Evolutionary conservation across 1,140 invertebrate species (phyloP).

Genomic region (Scaptomyza montana): DNA sequence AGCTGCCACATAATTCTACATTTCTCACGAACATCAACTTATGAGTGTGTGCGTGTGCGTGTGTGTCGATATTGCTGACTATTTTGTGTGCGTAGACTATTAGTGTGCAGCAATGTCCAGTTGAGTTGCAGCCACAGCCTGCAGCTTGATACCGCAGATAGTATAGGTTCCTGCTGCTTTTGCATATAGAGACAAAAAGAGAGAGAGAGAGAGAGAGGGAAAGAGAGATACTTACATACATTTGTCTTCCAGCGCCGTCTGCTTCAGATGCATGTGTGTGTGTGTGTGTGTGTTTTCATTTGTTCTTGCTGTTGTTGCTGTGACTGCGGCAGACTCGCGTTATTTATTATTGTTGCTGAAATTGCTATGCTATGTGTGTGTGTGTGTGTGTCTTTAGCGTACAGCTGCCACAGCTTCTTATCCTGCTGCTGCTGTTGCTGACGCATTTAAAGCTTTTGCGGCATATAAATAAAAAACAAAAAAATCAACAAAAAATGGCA

Average conservation of each 20-base stretch:
- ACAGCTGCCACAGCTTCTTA: conserved; percentile 22
- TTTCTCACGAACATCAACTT: conserved; percentile 16
- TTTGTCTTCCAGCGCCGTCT: conserved; percentile 41
- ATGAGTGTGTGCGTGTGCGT: not conserved
- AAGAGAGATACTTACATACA: conserved; percentile 19
- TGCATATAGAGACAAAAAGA: not conserved
- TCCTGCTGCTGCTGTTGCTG: conserved; percentile 59
- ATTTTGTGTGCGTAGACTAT: conserved; percentile 24
- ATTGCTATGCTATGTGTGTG: conserved; percentile 72
- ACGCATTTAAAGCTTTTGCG: conserved; percentile 80
- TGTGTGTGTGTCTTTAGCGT: conserved; percentile 57
- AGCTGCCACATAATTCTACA: conserved; percentile 12
- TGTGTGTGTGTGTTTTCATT: conserved; percentile 31
- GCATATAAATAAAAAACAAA: conserved; percentile 70
- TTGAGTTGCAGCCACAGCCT: conserved; percentile 41
- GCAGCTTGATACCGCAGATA: conserved; percentile 54
- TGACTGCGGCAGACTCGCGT: conserved; percentile 77
- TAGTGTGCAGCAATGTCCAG: conserved; percentile 25
- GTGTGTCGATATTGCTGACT: conserved; percentile 19
- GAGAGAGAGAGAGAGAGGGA: too few species aligned
- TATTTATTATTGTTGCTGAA: conserved; percentile 82
- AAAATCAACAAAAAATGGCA: conserved; percentile 5
- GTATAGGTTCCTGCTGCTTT: not conserved
- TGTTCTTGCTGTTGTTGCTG: conserved; percentile 57
- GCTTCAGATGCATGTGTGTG: conserved; percentile 4